Evolutionary conservation across 2,113 vertebrate species (phyloP).

Genomic region (Vidua chalybeata): DNA sequence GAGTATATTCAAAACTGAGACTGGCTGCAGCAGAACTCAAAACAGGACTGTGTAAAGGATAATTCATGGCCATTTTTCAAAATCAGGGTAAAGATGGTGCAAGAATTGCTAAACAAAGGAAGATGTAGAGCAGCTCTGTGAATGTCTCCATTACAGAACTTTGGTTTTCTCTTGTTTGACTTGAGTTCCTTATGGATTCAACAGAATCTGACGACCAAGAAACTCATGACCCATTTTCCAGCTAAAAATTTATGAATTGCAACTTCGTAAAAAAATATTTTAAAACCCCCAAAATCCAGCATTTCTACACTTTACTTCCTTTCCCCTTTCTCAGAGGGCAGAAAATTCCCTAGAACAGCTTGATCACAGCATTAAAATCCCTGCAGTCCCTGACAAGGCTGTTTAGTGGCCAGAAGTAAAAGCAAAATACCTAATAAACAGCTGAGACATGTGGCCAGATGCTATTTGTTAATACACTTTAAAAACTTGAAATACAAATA

Average conservation of each 20-base stretch:
- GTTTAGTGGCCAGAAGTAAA: background rate
- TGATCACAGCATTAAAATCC: background rate
- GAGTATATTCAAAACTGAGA: background rate
- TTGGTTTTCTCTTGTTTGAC: background rate
- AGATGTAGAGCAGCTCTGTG: background rate
- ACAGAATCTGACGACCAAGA: background rate
- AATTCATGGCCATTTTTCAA: background rate
- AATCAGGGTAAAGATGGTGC: background rate
- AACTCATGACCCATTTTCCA: background rate
- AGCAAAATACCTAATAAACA: background rate
- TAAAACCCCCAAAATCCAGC: background rate
- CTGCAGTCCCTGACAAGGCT: background rate
- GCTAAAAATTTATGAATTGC: background rate
- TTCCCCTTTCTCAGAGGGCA: background rate
- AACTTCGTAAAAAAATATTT: background rate
- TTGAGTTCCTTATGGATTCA: background rate
- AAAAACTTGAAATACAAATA: background rate
- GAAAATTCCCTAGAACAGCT: background rate
- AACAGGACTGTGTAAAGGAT: background rate
- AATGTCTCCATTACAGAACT: background rate
- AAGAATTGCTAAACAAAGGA: background rate
- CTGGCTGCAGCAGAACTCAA: background rate
- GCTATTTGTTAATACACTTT: background rate
- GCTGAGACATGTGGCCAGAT: background rate
- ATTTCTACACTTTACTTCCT: background rate